Evolutionary conservation across 2,113 vertebrate genomes (phyloP), one percentile per base, ranked within the genome.

Genomic region (Eidolon helvum): DNA sequence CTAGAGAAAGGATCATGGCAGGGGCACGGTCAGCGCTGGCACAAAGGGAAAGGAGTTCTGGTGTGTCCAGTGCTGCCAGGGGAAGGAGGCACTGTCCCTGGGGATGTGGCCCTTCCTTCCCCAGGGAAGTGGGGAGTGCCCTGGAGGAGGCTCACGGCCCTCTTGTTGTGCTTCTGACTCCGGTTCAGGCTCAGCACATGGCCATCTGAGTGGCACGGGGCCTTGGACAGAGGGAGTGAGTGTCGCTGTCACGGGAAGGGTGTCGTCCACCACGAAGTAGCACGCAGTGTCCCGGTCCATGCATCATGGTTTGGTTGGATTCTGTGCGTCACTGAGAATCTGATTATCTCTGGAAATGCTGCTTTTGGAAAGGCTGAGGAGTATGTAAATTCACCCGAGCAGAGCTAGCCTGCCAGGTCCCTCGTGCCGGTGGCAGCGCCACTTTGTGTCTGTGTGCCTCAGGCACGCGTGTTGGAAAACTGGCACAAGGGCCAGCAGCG

Each of bases 81-180:
- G 28, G 14, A 35, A 15, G 45, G 57, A 12, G 83, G 38, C 53
- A 0, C 22, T 7, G 35, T 30, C 16, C 30, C 72, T 24, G 63
- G 16, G 84, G 85, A 5, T 0, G 7, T 50, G n/a, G 71, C 24
- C 66, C 66, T 4, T 3, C 55, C 92, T 22, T 6, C 48, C 28
- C 61, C n/a, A 26, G n/a, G 30, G 50, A 18, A 57, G 48, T 4
- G 18, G 45, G 2, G 35, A 40, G 63, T 1, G 9, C 18, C 0
- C 0, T 0, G 9, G 26, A 4, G 10, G 63, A 50, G 43, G 40
- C 26, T 10, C 1, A 10, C 9, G 0, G 50, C 53, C 40, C 53
- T 26, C 65, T 2, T 2, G 0, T 2, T 7, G 0, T 12, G 14
- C 21, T 50, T 11, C 4, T 22, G 24, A 12, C 38, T 55, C 66